Evolutionary conservation across 2,113 vertebrate species (phyloP), one percentile per base, ranked within the genome.

Genomic region (Stigmatopora argus): DNA sequence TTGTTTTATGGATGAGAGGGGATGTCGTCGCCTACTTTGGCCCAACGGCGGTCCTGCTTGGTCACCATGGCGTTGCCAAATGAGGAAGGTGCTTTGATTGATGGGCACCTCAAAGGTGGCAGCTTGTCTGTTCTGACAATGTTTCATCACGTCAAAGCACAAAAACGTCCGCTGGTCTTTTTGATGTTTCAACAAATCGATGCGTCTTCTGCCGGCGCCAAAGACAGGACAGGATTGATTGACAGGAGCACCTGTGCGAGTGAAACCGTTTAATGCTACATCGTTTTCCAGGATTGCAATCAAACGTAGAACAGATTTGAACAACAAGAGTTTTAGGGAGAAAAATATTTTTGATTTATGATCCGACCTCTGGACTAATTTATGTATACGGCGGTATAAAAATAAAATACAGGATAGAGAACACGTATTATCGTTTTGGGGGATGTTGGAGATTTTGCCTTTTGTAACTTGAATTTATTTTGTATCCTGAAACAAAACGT

Each of bases 1-100:
- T 87, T 86, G 81, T 78, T 88, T n/a, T 85, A 81, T 71, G 77
- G 75, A 81, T 83, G 74, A 86, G 77, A 44, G 38, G 58, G 62
- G 47, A 60, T 58, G 10, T 79, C 76, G 60, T 48, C 26, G 41
- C 59, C 60, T 78, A 59, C 60, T 78, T 34, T 51, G 21, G 78
- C 18, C 80, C 73, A 79, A 78, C 65, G 75, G 5, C 65, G 67
- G 62, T 67, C 35, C 34, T 72, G 51, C 38, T 58, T 57, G 3
- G 17, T 74, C 71, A 69, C 23, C 71, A 58, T 70, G 26, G 26
- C 58, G 38, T 53, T 82, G 68, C 77, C 70, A 72, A 18, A 21
- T 12, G 21, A 12, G 52, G 14, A 55, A 55, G 5, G 23, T n/a
- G 26, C 53, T 13, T 56, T 31, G 23, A 56, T 31, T 56, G 23